phyloP scores from a whole-genome alignment of 2,888 invertebrate species.

The Troilus luridus region DNA sequence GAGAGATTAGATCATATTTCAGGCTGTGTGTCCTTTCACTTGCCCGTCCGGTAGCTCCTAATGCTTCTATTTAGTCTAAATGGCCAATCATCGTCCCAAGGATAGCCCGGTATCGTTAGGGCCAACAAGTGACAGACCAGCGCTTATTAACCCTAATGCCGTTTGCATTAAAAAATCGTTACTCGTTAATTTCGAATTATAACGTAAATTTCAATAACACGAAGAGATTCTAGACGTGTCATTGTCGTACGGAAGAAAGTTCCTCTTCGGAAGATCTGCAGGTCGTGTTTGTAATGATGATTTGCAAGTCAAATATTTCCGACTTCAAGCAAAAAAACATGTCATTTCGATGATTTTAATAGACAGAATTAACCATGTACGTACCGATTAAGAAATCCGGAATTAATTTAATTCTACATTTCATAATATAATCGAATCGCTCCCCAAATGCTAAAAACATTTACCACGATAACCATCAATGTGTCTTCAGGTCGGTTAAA shows the following conservation, averaged over 20 bases:
- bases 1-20: conserved; percentile 30
- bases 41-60: conserved; percentile 7
- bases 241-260: neutral
- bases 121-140: neutral
- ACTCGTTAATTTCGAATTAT: conserved; percentile 41
- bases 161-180: conserved; percentile 23
- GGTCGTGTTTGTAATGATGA: neutral
- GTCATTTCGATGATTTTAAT: too few relatives aligned
- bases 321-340: too few relatives aligned
- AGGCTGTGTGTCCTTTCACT: conserved; percentile 46
- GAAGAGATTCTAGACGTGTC: neutral
- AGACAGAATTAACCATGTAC: too few relatives aligned
- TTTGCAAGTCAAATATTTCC: neutral
- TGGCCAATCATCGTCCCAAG: conserved; percentile 47
- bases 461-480: too few relatives aligned
- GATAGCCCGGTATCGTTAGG: neutral
- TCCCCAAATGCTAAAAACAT: too few relatives aligned
- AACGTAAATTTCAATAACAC: conserved; percentile 24
- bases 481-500: too few relatives aligned
- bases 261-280: neutral
- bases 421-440: too few relatives aligned
- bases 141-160: conserved; percentile 2
- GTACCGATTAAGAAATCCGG: too few relatives aligned
- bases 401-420: too few relatives aligned
- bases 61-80: conserved; percentile 51